Percentiles rank a stretch among this genome's conserved stretches.
These are phyloP conservation scores for Rhagium mordax DNA, from an alignment of 2,888 invertebrate species.

Conservation along the genomic window DNA sequence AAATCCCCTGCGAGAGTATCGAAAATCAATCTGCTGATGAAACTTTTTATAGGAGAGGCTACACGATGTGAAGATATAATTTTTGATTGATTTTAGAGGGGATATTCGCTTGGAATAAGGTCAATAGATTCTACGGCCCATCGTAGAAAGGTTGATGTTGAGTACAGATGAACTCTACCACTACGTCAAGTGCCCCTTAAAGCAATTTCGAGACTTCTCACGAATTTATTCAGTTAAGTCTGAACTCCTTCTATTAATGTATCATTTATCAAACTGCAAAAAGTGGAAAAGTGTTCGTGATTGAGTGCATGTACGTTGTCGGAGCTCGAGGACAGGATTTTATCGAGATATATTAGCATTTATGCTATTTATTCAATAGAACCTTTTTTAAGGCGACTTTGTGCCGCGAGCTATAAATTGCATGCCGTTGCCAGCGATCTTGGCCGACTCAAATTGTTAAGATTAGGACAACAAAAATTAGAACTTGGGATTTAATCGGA, in stretches of 20 bases:
- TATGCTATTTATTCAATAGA: too few relatives aligned
- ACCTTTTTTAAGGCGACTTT: too few relatives aligned
- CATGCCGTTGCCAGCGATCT: too few relatives aligned
- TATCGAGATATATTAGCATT: too few relatives aligned
- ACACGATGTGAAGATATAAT: slow-evolving; percentile 8
- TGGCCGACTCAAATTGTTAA: too few relatives aligned
- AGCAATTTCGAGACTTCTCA: slow-evolving; percentile 10
- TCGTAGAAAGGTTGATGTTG: slow-evolving; percentile 23
- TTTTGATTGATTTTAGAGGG: slow-evolving; percentile 21
- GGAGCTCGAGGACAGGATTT: background rate
- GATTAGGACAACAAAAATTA: too few relatives aligned
- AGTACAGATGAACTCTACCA: slow-evolving; percentile 24
- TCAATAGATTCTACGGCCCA: slow-evolving; percentile 28
- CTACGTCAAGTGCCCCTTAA: slow-evolving; percentile 23
- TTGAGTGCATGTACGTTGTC: background rate
- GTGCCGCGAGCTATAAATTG: too few relatives aligned
- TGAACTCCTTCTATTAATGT: slow-evolving; percentile 6
- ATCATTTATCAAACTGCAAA: slow-evolving; percentile 23
- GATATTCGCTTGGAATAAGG: slow-evolving; percentile 13
- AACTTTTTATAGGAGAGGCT: background rate
- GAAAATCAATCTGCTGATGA: background rate
- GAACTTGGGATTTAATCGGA: too few relatives aligned
- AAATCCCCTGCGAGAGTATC: background rate
- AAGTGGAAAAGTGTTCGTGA: background rate
- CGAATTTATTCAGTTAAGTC: slow-evolving; percentile 24